A percentile compares a stretch with the other conserved stretches of the same genome.
Conservation (phyloP, 30 jellyfish, hydroid and myxozoan species). For the Turritopsis rubra region DNA sequence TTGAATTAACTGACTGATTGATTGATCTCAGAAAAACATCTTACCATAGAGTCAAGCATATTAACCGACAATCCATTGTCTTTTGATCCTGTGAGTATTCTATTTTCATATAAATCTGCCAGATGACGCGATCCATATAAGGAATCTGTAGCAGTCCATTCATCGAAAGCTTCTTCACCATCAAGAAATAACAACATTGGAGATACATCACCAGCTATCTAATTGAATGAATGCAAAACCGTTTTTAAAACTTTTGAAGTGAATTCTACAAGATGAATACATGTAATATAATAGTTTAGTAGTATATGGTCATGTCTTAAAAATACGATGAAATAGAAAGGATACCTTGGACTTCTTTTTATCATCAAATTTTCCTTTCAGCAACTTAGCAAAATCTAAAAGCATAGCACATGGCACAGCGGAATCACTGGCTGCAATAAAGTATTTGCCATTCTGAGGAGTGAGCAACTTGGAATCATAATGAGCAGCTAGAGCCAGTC, state of each 20-base stretch:
- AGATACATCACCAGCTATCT: constrained; percentile 47
- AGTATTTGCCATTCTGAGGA: constrained; percentile 77
- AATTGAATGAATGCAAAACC: neutral
- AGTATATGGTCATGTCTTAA: too few relatives aligned
- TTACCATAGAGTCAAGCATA: constrained; percentile 76
- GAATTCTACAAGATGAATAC: too few relatives aligned
- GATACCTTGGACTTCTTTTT: neutral
- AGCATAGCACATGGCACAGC: constrained; percentile 99
- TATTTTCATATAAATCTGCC: constrained; percentile 47
- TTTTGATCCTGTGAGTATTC: constrained; percentile 37
- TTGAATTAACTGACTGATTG: neutral
- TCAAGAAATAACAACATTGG: constrained; percentile 82
- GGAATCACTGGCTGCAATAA: constrained; percentile 93
- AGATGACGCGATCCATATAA: constrained; percentile 91
- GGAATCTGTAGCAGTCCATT: constrained; percentile 90
- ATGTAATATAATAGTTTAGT: too few relatives aligned
- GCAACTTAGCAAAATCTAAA: constrained; percentile 70
- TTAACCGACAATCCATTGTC: constrained; percentile 31
- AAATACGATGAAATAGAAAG: too few relatives aligned
- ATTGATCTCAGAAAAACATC: neutral
- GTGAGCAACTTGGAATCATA: constrained; percentile 79
- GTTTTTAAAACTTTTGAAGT: too few relatives aligned
- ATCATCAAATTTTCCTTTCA: constrained; percentile 3
- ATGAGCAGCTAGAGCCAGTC: constrained; percentile 87
- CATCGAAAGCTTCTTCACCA: constrained; percentile 98